Conservation (phyloP, 2,797 vertebrate genomes). For the Rhodeus uyekii region DNA sequence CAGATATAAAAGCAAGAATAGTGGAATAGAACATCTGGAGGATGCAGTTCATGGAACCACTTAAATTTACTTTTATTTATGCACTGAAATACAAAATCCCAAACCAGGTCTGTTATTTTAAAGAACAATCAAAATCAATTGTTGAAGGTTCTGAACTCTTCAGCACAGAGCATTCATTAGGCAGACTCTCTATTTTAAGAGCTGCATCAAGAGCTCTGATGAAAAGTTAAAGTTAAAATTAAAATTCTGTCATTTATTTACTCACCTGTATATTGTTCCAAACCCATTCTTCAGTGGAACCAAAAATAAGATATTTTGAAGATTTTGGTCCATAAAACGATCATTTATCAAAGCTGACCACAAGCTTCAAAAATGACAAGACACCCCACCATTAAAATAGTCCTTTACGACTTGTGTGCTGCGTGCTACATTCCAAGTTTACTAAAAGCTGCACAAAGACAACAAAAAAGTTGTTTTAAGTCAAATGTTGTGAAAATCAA, state of each 20-base stretch:
- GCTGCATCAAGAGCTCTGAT: not conserved
- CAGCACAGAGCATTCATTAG: not conserved
- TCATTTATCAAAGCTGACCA: not conserved
- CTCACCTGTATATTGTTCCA: not conserved
- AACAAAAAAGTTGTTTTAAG: not conserved
- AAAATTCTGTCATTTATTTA: not conserved
- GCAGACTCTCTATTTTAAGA: not conserved
- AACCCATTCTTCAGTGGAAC: not conserved
- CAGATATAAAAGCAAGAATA: not conserved
- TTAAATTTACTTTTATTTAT: not conserved
- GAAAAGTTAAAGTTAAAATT: too few species aligned
- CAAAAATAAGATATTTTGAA: not conserved
- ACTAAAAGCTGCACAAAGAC: not conserved
- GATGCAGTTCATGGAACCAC: not conserved
- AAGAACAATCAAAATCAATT: not conserved
- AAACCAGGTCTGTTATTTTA: not conserved
- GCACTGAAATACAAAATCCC: not conserved
- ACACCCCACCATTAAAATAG: not conserved
- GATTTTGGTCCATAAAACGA: too few species aligned
- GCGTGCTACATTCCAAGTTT: not conserved
- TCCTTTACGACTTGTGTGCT: not conserved
- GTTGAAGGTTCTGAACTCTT: not conserved
- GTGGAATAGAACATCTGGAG: not conserved
- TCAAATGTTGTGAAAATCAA: not conserved
- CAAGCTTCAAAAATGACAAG: not conserved